Conservation (phyloP, 2,888 invertebrate species). For the Acheta domesticus region DNA sequence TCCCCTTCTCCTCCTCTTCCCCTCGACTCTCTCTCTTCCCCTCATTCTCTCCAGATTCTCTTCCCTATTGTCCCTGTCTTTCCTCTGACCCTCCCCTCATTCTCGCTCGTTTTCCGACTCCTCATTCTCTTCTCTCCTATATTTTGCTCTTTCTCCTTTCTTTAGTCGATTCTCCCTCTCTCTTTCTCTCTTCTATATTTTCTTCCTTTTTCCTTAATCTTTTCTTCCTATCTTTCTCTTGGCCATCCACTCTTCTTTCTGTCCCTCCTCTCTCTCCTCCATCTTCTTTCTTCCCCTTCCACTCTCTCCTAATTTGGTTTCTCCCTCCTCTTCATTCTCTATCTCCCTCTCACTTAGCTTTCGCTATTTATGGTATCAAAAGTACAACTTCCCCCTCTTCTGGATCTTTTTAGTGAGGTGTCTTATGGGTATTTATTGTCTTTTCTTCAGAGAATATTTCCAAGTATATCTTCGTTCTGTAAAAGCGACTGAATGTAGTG, state of each 20-base stretch:
- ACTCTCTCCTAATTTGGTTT: background rate
- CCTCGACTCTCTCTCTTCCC: too few species aligned
- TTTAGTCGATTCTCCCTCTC: background rate
- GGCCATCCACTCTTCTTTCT: background rate
- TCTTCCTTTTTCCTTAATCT: background rate
- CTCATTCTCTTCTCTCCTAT: background rate
- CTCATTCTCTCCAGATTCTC: too few species aligned
- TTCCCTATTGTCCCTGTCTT: too few species aligned
- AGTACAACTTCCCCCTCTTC: too few species aligned
- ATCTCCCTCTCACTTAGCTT: background rate
- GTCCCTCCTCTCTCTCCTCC: background rate
- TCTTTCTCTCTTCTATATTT: background rate
- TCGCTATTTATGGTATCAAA: background rate
- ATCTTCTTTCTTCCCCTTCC: background rate
- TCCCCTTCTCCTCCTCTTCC: too few species aligned
- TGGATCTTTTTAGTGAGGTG: too few species aligned
- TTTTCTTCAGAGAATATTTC: too few species aligned
- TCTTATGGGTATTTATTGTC: too few species aligned
- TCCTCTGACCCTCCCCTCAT: too few species aligned
- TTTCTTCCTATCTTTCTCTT: background rate
- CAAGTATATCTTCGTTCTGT: too few species aligned
- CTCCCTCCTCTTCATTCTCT: background rate
- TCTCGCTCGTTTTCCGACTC: too few species aligned
- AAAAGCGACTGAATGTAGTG: too few species aligned
- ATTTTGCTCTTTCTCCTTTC: background rate